Evolutionary conservation across 2,888 invertebrate species (phyloP).

Genomic region (Lepidonotus clava): DNA sequence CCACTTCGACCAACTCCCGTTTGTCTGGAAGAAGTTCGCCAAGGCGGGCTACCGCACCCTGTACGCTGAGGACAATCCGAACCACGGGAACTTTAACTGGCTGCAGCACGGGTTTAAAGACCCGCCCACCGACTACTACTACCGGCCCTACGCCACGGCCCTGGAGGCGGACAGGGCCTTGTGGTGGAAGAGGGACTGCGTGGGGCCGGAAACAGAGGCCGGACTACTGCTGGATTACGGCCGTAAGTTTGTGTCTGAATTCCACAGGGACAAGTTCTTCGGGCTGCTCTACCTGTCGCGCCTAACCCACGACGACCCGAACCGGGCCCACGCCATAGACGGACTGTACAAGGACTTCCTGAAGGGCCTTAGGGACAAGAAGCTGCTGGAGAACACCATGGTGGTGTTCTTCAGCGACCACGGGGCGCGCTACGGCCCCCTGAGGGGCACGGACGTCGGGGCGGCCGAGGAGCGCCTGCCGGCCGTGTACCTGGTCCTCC

Average conservation of each 20-base stretch:
- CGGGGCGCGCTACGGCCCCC: not conserved
- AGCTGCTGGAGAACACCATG: not conserved
- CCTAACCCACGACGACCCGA: not conserved
- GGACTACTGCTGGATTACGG: constrained; percentile 85
- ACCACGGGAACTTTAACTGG: constrained; percentile 91
- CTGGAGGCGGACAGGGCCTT: constrained; percentile 74
- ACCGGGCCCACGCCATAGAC: not conserved
- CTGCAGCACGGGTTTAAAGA: constrained; percentile 86
- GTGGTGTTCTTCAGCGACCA: constrained; percentile 22
- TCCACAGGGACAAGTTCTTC: not conserved
- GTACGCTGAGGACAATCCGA: constrained; percentile 91
- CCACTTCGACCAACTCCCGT: constrained; percentile 82
- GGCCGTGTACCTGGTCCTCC: not conserved
- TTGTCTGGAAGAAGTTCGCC: constrained; percentile 91
- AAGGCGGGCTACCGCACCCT: constrained; percentile 88
- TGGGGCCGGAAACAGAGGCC: constrained; percentile 86
- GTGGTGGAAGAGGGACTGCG: constrained; percentile 82
- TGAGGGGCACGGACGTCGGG: not conserved
- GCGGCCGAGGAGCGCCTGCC: constrained; percentile 11
- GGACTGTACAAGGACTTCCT: not conserved
- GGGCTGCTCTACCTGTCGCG: not conserved
- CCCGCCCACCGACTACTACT: constrained; percentile 93
- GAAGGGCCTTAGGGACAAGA: not conserved
- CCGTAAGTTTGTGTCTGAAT: not conserved
- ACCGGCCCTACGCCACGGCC: constrained; percentile 87